These are phyloP conservation scores for Parus major DNA, from an alignment of 2,113 vertebrate species.

Conservation along the genomic window DNA sequence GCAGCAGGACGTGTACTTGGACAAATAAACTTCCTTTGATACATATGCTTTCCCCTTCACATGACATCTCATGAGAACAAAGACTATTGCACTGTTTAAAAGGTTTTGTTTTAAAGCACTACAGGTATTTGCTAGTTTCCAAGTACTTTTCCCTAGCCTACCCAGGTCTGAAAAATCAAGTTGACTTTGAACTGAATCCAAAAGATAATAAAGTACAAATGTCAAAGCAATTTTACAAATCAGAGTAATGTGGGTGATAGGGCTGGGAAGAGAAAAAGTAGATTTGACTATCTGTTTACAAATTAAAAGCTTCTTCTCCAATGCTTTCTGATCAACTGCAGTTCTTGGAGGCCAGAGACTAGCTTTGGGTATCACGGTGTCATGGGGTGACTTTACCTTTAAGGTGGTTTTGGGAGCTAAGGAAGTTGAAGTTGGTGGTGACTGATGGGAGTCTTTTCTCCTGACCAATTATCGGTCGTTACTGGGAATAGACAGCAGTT, in stretches of 20 bases:
- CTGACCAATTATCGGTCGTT: too few relatives aligned
- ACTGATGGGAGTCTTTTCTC: too few relatives aligned
- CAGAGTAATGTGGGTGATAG: background rate
- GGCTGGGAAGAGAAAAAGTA: background rate
- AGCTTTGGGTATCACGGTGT: background rate
- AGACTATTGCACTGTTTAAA: background rate
- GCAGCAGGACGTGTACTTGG: background rate
- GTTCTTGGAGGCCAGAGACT: background rate
- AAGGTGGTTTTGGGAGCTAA: too few relatives aligned
- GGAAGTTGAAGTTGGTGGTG: too few relatives aligned
- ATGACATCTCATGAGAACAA: background rate
- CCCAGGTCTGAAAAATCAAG: constrained; percentile 1
- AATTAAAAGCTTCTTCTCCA: background rate
- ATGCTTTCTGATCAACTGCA: background rate
- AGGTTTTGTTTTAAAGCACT: background rate
- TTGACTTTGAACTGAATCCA: constrained; percentile 16
- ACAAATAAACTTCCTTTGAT: background rate
- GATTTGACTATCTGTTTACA: background rate
- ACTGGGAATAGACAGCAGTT: too few relatives aligned
- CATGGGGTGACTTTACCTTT: too few relatives aligned
- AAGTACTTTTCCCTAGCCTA: background rate
- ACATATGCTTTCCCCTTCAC: background rate
- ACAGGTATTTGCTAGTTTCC: background rate
- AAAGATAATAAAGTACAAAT: constrained; percentile 44
- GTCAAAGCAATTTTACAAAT: constrained; percentile 24